Conservation (phyloP, 2,888 invertebrate genomes). For the Campoplex nolae region DNA sequence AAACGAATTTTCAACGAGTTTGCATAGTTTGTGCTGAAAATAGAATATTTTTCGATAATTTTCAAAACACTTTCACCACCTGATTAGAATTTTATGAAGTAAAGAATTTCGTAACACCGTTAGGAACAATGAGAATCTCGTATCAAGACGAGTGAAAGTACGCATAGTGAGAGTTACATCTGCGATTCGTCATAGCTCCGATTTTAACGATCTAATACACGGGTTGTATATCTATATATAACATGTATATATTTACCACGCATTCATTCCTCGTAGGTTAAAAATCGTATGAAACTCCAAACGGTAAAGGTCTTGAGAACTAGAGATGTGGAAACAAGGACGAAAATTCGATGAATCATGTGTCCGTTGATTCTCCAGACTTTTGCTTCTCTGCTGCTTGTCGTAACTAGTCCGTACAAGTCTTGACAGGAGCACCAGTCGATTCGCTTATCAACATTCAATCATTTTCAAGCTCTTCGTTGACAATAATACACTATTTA, state of each 20-base stretch:
- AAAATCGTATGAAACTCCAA: constrained; percentile 1
- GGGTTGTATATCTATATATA: constrained; percentile 6
- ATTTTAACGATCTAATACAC: constrained; percentile 48
- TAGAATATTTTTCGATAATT: neutral
- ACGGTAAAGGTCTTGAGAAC: neutral
- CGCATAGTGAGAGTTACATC: constrained; percentile 28
- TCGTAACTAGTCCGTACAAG: constrained; percentile 72
- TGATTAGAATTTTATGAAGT: neutral
- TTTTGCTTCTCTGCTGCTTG: constrained; percentile 51
- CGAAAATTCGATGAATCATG: constrained; percentile 6
- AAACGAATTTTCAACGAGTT: constrained; percentile 21
- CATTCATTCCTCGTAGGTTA: neutral
- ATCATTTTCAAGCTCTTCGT: constrained; percentile 43
- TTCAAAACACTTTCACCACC: neutral
- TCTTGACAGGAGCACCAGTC: constrained; percentile 70
- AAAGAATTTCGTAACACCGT: neutral
- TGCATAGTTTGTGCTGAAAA: constrained; percentile 26
- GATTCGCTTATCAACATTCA: constrained; percentile 46
- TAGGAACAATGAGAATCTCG: constrained; percentile 12
- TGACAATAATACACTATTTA: constrained; percentile 6
- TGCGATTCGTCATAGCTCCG: constrained; percentile 61
- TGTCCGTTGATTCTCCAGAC: constrained; percentile 69
- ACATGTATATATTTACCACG: constrained; percentile 56
- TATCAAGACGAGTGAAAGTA: constrained; percentile 52
- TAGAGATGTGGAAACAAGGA: neutral